Evolutionary conservation across 2,888 invertebrate genomes (phyloP).

Genomic region (Cryptophagus acutangulus): DNA sequence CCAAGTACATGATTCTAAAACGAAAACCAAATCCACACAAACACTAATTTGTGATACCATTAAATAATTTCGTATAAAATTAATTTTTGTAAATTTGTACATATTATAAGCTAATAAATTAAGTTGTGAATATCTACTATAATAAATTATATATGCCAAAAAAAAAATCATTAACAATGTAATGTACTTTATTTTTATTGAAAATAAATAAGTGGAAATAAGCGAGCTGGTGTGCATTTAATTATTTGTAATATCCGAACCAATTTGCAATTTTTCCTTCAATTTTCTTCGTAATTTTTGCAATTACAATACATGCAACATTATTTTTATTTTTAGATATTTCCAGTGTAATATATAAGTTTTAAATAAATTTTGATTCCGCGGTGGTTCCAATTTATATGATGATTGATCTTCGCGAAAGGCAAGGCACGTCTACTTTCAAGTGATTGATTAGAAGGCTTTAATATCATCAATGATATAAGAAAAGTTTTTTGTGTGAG

Average conservation of each 20-base stretch:
- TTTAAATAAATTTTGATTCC: too few relatives aligned
- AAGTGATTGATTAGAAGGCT: constrained; percentile 16
- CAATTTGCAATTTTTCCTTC: too few relatives aligned
- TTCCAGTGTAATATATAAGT: too few relatives aligned
- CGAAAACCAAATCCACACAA: neutral
- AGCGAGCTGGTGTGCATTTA: constrained; percentile 4
- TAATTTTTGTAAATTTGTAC: constrained; percentile 34
- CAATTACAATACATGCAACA: too few relatives aligned
- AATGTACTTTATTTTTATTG: constrained; percentile 37
- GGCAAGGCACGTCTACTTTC: constrained; percentile 11
- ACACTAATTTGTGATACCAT: constrained; percentile 21
- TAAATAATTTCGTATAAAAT: constrained; percentile 17
- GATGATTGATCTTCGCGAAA: constrained; percentile 12
- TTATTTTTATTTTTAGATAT: too few relatives aligned
- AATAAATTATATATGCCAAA: constrained; percentile 27
- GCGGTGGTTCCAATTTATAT: constrained; percentile 9
- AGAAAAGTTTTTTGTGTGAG: constrained; percentile 11
- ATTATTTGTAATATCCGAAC: too few relatives aligned
- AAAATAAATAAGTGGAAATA: constrained; percentile 24
- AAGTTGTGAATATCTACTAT: constrained; percentile 16
- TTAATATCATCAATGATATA: constrained; percentile 12
- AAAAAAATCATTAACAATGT: constrained; percentile 21
- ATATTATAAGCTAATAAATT: constrained; percentile 22
- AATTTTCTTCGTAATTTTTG: too few relatives aligned
- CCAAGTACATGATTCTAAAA: constrained; percentile 30